Evolutionary conservation across 2,113 vertebrate species (phyloP), one percentile per base, ranked within the genome.

Genomic region (Ivindomyrus marchei): DNA sequence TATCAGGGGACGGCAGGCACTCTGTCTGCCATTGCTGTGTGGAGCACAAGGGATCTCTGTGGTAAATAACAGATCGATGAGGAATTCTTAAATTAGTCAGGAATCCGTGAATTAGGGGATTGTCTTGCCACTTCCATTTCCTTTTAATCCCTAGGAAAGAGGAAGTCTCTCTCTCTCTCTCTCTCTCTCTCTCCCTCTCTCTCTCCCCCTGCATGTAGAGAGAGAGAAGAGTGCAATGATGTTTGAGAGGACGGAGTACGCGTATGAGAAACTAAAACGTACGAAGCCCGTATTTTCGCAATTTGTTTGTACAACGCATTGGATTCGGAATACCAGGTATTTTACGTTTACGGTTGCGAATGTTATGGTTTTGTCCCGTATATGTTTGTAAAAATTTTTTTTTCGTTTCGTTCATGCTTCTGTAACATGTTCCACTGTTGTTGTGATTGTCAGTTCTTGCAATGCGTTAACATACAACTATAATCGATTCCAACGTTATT

Each of bases 31-130:
- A 93, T 93, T 88, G 90, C 49, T 50, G 2, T 92, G 93, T 91
- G 92, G 94, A 94, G 93, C 42, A n/a, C 93, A 91, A 92, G 89
- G 89, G 91, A 93, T 93, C 89, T 92, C 92, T 91, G 92, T 92
- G 93, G 94, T 90, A 92, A 92, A 93, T 91, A 92, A 91, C 91
- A 93, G 93, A 94, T 93, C 92, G 93, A 91, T 94, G 92, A 94
- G 93, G 92, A 91, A 90, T 93, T 92, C 92, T 93, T 94, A 94
- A 94, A 95, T 95, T 93, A 94, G 92, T 92, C 90, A 92, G 90
- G 91, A 94, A 94, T 95, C 92, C 92, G 92, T 93, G 92, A 95
- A 95, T 93, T 94, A 93, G 87, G 90, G 91, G 92, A 92, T 93
- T 94, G 93, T 94, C 92, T 92, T 92, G 92, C 89, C 87, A 89